A percentile compares a stretch with the other conserved stretches of the same genome.
phyloP scores from a whole-genome alignment of 2,888 invertebrate species.

The Parapristionchus giblindavisi region DNA sequence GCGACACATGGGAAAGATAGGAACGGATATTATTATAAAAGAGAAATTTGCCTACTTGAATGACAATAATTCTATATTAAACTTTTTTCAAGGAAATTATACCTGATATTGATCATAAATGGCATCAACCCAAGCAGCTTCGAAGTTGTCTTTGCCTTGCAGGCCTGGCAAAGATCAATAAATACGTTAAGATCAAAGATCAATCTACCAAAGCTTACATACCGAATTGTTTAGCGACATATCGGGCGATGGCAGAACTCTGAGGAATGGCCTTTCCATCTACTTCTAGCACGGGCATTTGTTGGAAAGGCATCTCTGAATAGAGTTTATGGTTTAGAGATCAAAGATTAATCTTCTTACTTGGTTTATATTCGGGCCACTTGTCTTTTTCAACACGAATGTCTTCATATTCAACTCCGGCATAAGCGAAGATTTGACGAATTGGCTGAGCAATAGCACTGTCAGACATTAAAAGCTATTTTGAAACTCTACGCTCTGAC shows the following conservation, averaged over 20 bases:
- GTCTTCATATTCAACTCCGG: constrained; percentile 35
- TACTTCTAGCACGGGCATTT: constrained; percentile 24
- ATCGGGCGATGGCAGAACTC: constrained; percentile 11
- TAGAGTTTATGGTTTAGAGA: no score
- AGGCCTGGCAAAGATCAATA: background rate
- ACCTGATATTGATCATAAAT: constrained; percentile 33
- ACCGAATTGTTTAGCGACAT: constrained; percentile 18
- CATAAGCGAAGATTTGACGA: constrained; percentile 35
- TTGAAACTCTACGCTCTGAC: no score
- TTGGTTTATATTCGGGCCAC: background rate
- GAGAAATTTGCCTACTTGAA: no score
- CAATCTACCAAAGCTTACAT: background rate
- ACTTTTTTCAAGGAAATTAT: background rate
- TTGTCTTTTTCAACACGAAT: constrained; percentile 21
- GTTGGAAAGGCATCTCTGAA: constrained; percentile 32
- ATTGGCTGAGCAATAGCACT: no score
- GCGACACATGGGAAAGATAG: no score
- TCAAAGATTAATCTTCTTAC: background rate
- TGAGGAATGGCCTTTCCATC: constrained; percentile 17
- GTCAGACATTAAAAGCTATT: no score
- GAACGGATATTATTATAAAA: no score
- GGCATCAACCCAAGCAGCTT: constrained; percentile 28
- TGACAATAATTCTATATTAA: background rate
- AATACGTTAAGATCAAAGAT: background rate
- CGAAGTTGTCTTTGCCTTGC: constrained; percentile 18